Conservation (phyloP, 1,140 invertebrate species). For the Drosophila aff. region DNA sequence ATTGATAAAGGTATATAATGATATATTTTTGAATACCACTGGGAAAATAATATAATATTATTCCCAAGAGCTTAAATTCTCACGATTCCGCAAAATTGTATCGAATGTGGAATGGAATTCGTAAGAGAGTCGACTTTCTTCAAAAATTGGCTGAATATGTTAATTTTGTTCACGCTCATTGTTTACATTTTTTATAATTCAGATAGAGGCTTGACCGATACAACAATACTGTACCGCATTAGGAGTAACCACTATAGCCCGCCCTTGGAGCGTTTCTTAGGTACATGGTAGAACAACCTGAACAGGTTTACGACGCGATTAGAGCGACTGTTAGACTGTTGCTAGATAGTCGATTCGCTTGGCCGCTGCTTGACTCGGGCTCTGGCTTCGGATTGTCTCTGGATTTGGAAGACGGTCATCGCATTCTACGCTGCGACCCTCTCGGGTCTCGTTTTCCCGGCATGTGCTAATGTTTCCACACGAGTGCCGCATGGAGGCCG, state of each 20-base stretch:
- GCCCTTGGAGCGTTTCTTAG: conserved; percentile 16
- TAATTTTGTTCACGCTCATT: not conserved
- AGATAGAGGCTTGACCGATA: conserved; percentile 2
- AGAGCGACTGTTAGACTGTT: conserved; percentile 42
- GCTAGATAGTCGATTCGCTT: conserved; percentile 43
- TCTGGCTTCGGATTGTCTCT: conserved; percentile 13
- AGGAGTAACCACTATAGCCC: conserved; percentile 9
- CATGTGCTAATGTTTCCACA: conserved; percentile 62
- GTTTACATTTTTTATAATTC: conserved; percentile 2
- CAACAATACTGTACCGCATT: conserved; percentile 34
- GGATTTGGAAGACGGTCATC: conserved; percentile 23
- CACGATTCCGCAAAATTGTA: not conserved
- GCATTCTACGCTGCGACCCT: conserved; percentile 7
- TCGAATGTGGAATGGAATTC: not conserved
- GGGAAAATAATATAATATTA: not conserved
- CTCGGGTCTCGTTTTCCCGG: conserved; percentile 54
- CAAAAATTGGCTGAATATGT: not conserved
- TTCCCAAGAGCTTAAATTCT: not conserved
- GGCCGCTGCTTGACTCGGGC: conserved; percentile 21
- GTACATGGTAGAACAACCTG: conserved; percentile 45
- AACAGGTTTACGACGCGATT: conserved; percentile 56
- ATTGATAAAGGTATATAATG: not conserved
- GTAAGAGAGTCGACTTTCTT: no score
- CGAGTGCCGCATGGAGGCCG: conserved; percentile 38
- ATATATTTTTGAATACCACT: not conserved